Conservation (phyloP, 2,888 invertebrate genomes). For the Mayetiola destructor region DNA sequence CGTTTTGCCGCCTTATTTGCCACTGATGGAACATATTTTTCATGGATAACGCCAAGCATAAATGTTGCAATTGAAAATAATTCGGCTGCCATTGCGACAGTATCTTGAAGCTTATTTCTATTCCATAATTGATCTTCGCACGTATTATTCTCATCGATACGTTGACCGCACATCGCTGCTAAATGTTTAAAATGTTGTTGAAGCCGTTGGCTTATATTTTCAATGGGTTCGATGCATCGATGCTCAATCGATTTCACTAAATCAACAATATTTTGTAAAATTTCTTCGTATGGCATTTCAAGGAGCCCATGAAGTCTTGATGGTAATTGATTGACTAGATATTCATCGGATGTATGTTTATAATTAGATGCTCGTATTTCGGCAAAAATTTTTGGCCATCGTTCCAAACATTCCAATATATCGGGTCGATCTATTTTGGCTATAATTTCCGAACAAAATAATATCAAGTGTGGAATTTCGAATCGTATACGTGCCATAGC, state of each 20-base stretch:
- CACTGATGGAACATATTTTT: conserved; percentile 24
- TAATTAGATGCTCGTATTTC: conserved; percentile 29
- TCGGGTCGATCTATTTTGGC: neutral
- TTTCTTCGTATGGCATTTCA: conserved; percentile 31
- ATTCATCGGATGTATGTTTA: conserved; percentile 28
- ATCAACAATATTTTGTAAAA: conserved; percentile 31
- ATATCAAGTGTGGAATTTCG: conserved; percentile 28
- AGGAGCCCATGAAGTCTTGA: conserved; percentile 31
- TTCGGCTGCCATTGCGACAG: conserved; percentile 44
- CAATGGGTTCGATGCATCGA: neutral
- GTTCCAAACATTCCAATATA: conserved; percentile 18
- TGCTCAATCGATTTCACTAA: conserved; percentile 24
- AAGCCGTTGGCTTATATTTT: conserved; percentile 18
- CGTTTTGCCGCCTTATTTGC: conserved; percentile 21
- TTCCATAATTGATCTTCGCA: conserved; percentile 35
- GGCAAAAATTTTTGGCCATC: conserved; percentile 30
- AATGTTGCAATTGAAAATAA: too few relatives aligned
- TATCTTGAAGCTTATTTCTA: conserved; percentile 39
- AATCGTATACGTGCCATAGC: conserved; percentile 31
- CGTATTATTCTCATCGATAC: conserved; percentile 33
- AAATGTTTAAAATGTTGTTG: conserved; percentile 26
- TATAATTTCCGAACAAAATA: conserved; percentile 28
- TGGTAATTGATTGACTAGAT: conserved; percentile 35
- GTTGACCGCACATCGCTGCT: too few relatives aligned
- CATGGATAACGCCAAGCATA: conserved; percentile 30